Evolutionary conservation across 2,113 vertebrate genomes (phyloP).

Genomic region (Numida meleagris): DNA sequence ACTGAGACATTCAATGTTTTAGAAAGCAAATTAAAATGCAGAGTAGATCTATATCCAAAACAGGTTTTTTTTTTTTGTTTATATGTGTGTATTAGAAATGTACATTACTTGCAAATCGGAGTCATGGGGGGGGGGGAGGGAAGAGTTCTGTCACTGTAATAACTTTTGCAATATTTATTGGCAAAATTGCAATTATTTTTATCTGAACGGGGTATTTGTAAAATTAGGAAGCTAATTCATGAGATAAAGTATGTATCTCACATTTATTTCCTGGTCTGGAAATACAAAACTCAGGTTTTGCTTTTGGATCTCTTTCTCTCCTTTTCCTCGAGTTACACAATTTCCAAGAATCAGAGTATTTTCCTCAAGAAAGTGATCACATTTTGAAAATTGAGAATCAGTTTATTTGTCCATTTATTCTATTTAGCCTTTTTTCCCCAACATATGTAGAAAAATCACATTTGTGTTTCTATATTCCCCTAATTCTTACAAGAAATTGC

Average conservation of each 20-base stretch:
- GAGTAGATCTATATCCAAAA: not conserved
- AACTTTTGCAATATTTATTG: not conserved
- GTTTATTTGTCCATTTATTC: not conserved
- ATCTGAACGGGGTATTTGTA: not conserved
- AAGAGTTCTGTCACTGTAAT: not conserved
- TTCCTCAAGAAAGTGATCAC: not conserved
- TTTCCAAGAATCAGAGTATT: not conserved
- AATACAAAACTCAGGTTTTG: not conserved
- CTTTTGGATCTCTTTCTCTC: not conserved
- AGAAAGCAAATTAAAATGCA: not conserved
- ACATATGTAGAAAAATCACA: not conserved
- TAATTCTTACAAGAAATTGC: not conserved
- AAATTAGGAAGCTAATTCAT: not conserved
- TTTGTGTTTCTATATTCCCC: not conserved
- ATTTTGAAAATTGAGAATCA: not conserved
- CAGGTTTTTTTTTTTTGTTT: not conserved
- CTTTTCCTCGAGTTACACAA: not conserved
- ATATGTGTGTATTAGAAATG: not conserved
- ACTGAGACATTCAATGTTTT: not conserved
- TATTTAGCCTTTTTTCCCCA: not conserved
- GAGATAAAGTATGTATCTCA: not conserved
- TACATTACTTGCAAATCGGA: not conserved
- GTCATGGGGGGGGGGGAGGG: not conserved
- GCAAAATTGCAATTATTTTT: not conserved
- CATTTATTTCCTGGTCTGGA: not conserved